These are phyloP conservation scores for Oryzaephilus surinamensis DNA, from an alignment of 1,140 invertebrate genomes.

Conservation along the genomic window DNA sequence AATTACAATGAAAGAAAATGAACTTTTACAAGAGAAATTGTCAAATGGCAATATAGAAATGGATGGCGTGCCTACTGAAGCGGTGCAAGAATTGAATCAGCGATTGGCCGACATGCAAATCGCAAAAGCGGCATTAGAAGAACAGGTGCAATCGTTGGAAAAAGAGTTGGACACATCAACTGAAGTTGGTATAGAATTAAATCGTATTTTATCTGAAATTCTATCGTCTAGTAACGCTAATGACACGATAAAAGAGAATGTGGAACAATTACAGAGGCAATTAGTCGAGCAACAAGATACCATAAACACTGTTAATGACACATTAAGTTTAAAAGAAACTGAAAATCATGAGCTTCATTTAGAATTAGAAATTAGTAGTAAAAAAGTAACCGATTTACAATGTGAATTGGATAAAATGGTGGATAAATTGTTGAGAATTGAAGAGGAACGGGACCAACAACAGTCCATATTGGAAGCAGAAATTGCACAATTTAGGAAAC, in stretches of 20 bases:
- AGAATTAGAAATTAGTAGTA: constrained; percentile 38
- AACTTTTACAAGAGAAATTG: constrained; percentile 51
- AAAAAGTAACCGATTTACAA: constrained; percentile 38
- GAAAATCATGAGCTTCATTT: constrained; percentile 42
- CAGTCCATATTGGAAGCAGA: constrained; percentile 32
- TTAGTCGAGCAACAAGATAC: constrained; percentile 48
- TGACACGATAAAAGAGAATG: constrained; percentile 47
- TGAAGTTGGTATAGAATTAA: constrained; percentile 52
- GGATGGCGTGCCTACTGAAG: constrained; percentile 56
- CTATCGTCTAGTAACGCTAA: constrained; percentile 46
- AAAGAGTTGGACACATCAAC: constrained; percentile 54
- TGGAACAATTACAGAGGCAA: constrained; percentile 50
- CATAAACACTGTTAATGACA: constrained; percentile 40
- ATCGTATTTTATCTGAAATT: constrained; percentile 53
- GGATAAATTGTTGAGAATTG: constrained; percentile 31
- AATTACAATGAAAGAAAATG: constrained; percentile 49
- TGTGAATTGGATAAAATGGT: constrained; percentile 35
- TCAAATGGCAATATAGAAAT: constrained; percentile 28
- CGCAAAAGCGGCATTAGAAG: constrained; percentile 38
- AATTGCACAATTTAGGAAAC: constrained; percentile 17
- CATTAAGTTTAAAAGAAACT: constrained; percentile 40
- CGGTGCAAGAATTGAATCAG: constrained; percentile 50
- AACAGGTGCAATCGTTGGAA: constrained; percentile 46
- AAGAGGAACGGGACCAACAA: constrained; percentile 32
- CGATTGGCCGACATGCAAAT: constrained; percentile 41